Percentiles rank a stretch among this genome's conserved stretches.
phyloP scores from a whole-genome alignment of 2,888 invertebrate genomes.

The Tridacna crocea region DNA sequence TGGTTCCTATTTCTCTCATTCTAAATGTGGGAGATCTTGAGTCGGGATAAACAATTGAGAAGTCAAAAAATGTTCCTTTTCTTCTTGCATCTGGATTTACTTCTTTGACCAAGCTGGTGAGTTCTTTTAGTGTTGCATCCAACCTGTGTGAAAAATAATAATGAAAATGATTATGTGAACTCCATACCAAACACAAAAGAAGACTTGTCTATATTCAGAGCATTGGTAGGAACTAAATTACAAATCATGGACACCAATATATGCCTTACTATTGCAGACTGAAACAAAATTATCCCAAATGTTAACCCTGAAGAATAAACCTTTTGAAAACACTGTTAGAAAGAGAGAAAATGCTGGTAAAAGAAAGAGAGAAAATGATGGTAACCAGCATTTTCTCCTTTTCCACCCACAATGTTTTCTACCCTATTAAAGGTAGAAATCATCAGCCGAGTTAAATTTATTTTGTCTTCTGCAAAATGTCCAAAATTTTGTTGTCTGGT shows the following conservation, averaged over 20 bases:
- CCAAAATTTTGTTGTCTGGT: no score
- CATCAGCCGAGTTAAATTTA: no score
- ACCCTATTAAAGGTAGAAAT: no score
- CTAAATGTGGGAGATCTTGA: constrained; percentile 85
- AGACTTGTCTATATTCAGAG: not conserved
- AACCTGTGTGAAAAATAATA: constrained; percentile 80
- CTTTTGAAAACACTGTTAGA: no score
- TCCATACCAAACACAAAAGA: not conserved
- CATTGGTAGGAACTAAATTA: not conserved
- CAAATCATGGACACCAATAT: not conserved
- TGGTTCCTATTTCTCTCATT: constrained; percentile 97
- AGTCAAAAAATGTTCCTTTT: constrained; percentile 98
- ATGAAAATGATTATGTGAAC: not conserved
- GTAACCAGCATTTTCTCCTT: no score
- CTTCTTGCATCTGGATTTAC: constrained; percentile 98
- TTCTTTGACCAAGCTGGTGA: constrained; percentile 98
- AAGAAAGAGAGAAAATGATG: no score
- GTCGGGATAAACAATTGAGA: constrained; percentile 89
- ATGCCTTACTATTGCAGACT: not conserved
- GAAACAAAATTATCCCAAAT: no score
- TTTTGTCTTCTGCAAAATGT: no score
- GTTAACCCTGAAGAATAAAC: no score
- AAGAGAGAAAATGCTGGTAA: no score
- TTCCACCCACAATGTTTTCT: no score
- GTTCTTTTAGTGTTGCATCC: constrained; percentile 97